A percentile compares a stretch with the other conserved stretches of the same genome.
Evolutionary conservation across 2,113 vertebrate species (phyloP).

Genomic region (Chaetodon trifascialis): DNA sequence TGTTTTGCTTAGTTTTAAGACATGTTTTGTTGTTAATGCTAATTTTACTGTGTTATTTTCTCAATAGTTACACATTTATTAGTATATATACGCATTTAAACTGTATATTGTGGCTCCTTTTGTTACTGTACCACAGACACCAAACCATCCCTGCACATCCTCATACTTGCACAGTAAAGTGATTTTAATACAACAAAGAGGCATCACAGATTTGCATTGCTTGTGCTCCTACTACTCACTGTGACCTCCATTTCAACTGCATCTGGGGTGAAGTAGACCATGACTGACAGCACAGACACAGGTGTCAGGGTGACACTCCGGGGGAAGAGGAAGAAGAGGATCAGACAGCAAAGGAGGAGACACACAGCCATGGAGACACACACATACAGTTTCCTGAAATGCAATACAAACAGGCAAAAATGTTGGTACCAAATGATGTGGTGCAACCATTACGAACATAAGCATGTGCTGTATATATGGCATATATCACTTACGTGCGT

Average conservation of each 20-base stretch:
- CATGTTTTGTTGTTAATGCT: too few relatives aligned
- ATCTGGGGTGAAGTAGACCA: slow-evolving; percentile 84
- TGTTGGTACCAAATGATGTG: neutral
- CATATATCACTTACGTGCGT: slow-evolving; percentile 90
- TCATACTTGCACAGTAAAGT: too few relatives aligned
- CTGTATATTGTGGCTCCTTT: too few relatives aligned
- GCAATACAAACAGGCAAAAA: neutral
- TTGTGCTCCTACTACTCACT: slow-evolving; percentile 59
- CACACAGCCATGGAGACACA: slow-evolving; percentile 89
- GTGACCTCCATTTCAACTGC: slow-evolving; percentile 75
- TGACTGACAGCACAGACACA: slow-evolving; percentile 90
- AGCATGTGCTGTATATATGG: neutral
- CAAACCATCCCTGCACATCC: neutral
- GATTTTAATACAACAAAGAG: neutral
- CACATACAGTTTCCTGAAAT: slow-evolving; percentile 92
- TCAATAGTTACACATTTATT: neutral
- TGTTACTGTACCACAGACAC: neutral
- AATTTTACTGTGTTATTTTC: neutral
- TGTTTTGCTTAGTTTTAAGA: too few relatives aligned
- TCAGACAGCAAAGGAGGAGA: slow-evolving; percentile 88
- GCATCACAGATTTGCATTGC: too few relatives aligned
- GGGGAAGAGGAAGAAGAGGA: slow-evolving; percentile 97
- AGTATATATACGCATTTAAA: too few relatives aligned
- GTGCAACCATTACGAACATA: neutral
- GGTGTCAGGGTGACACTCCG: slow-evolving; percentile 91